Evolutionary conservation across 2,797 vertebrate genomes (phyloP), one percentile per base, ranked within the genome.

Genomic region (Eospalax fontanierii): DNA sequence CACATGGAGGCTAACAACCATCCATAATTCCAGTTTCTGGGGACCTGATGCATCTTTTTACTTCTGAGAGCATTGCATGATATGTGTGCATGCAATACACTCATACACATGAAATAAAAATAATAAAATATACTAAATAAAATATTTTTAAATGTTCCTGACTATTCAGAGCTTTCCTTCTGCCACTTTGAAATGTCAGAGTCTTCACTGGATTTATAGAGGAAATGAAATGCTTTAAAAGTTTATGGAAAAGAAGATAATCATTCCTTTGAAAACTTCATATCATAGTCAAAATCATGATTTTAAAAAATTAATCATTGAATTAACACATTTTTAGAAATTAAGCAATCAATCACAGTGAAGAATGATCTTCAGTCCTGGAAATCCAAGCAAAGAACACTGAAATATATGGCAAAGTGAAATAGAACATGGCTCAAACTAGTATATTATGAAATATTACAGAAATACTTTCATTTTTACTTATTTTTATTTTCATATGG

Each of bases 381-480:
- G 92, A 79, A 93, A 14, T 46, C 46, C 7, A 7, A 76, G 74
- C 85, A 46, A 66, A 87, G 38, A 83, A 90, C 19, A n/a, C n/a
- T n/a, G n/a, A n/a, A n/a, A n/a, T n/a, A n/a, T n/a, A n/a, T n/a
- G n/a, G n/a, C n/a, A n/a, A n/a, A n/a, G n/a, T n/a, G n/a, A n/a
- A n/a, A n/a, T n/a, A n/a, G n/a, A n/a, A n/a, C n/a, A n/a, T 83
- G 61, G 33, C 43, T 96, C 74, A 87, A 76, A 75, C 6, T 12
- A 84, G 10, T 46, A 5, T 65, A 83, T 46, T 66, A 93, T 33
- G 90, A 93, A 96, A 21, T 3, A 28, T 50, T 90, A 10, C 19
- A 90, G n/a, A 93, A 91, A 94, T 79, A 75, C 91, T 75, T 85
- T 84, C 54, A 91, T 70, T 91, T 91, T 76, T n/a, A n/a, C n/a